These are phyloP conservation scores for Centroberyx gerrardi DNA, from an alignment of 2,797 vertebrate species.

Conservation along the genomic window DNA sequence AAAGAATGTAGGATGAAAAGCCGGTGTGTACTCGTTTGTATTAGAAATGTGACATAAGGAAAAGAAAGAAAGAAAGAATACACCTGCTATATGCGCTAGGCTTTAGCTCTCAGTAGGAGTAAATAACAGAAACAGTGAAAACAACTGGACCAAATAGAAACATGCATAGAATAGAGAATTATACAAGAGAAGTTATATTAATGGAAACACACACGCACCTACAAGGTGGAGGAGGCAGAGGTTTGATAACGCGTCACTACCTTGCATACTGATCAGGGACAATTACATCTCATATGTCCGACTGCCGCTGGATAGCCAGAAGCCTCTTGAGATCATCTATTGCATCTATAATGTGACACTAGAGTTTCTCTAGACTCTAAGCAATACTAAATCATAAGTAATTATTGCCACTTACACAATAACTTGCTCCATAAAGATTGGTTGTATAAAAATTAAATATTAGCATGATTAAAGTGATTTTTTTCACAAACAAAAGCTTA, in stretches of 20 bases:
- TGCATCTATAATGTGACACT: neutral
- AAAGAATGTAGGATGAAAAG: slow-evolving; percentile 61
- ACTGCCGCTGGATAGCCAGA: slow-evolving; percentile 5
- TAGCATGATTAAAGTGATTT: no score
- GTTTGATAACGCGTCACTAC: slow-evolving; percentile 14
- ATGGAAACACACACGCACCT: slow-evolving; percentile 3
- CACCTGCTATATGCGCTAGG: slow-evolving; percentile 51
- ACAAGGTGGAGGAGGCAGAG: neutral
- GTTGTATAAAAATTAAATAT: neutral
- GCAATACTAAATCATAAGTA: neutral
- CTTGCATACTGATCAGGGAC: slow-evolving; percentile 12
- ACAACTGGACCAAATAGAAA: slow-evolving; percentile 6
- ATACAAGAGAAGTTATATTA: neutral
- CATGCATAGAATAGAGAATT: slow-evolving; percentile 7
- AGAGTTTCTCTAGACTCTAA: neutral
- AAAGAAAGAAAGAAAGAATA: slow-evolving; percentile 46
- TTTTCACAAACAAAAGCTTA: no score
- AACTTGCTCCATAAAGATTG: neutral
- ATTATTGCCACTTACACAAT: neutral
- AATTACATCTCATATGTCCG: slow-evolving; percentile 12
- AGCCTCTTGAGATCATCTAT: neutral
- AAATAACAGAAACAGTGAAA: slow-evolving; percentile 6
- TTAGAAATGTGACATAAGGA: slow-evolving; percentile 40
- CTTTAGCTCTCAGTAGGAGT: slow-evolving; percentile 28
- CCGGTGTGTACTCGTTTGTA: slow-evolving; percentile 39